A percentile compares a stretch with the other conserved stretches of the same genome.
phyloP scores from a whole-genome alignment of 2,113 vertebrate genomes.

The Isichthys henryi region DNA sequence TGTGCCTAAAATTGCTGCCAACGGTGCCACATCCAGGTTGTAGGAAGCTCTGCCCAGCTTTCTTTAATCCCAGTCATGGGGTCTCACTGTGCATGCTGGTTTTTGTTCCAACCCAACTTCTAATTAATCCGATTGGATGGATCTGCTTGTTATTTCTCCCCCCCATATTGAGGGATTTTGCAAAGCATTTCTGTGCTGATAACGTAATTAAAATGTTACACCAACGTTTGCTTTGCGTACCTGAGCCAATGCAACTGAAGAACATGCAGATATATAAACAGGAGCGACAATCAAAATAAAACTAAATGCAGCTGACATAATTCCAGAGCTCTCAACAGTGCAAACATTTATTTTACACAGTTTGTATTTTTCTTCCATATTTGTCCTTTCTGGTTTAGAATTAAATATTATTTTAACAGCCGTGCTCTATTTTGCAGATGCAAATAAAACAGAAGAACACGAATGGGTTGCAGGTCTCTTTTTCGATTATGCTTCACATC shows the following conservation, averaged over 20 bases:
- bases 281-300: background rate
- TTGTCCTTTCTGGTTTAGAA: background rate
- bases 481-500: background rate
- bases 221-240: background rate
- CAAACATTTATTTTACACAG: background rate
- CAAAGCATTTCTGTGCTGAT: background rate
- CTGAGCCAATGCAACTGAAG: background rate
- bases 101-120: background rate
- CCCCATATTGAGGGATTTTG: background rate
- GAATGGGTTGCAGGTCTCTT: background rate
- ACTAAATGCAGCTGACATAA: background rate
- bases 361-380: background rate
- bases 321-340: background rate
- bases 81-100: background rate
- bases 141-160: background rate
- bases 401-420: background rate
- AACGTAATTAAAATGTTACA: constrained; percentile 1
- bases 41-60: background rate
- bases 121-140: background rate
- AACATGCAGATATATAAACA: background rate
- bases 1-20: background rate
- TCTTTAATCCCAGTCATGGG: background rate
- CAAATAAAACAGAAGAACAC: background rate
- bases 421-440: background rate
- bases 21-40: background rate